Evolutionary conservation across 2,888 invertebrate genomes (phyloP).

Genomic region (Octodonta nipae): DNA sequence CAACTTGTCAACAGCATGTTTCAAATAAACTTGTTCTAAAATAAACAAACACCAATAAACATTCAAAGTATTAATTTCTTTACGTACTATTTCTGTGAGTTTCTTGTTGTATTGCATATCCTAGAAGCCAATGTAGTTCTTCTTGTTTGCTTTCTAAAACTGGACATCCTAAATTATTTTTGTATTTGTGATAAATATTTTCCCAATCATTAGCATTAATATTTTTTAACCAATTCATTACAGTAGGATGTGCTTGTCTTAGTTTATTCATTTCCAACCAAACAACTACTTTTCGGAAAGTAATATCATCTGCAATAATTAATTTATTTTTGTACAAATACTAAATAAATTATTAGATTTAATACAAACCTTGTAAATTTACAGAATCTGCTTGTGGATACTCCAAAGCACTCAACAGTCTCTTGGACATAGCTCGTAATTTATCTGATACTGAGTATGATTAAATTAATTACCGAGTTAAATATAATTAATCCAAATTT

Average conservation of each 20-base stretch:
- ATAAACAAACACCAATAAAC: constrained; percentile 16
- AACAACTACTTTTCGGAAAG: constrained; percentile 64
- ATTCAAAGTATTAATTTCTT: not conserved
- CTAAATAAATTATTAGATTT: constrained; percentile 4
- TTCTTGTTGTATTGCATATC: constrained; percentile 70
- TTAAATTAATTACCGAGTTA: no score
- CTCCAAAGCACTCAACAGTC: constrained; percentile 64
- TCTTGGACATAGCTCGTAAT: constrained; percentile 72
- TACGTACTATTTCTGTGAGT: constrained; percentile 62
- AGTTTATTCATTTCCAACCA: constrained; percentile 95
- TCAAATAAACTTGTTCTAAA: constrained; percentile 57
- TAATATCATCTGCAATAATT: constrained; percentile 66
- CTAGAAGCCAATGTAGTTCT: constrained; percentile 74
- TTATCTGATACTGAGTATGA: no score
- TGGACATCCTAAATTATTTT: constrained; percentile 64
- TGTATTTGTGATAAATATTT: constrained; percentile 56
- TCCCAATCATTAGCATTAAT: constrained; percentile 56
- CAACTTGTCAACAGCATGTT: constrained; percentile 49
- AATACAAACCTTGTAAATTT: constrained; percentile 52
- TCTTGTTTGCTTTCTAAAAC: constrained; percentile 44
- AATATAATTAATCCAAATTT: no score
- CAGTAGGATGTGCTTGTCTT: constrained; percentile 72
- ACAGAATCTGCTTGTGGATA: constrained; percentile 62
- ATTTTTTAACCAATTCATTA: constrained; percentile 59
- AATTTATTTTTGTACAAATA: constrained; percentile 3